Conservation (phyloP, 2,113 vertebrate genomes). For the Tympanuchus pallidicinctus region DNA sequence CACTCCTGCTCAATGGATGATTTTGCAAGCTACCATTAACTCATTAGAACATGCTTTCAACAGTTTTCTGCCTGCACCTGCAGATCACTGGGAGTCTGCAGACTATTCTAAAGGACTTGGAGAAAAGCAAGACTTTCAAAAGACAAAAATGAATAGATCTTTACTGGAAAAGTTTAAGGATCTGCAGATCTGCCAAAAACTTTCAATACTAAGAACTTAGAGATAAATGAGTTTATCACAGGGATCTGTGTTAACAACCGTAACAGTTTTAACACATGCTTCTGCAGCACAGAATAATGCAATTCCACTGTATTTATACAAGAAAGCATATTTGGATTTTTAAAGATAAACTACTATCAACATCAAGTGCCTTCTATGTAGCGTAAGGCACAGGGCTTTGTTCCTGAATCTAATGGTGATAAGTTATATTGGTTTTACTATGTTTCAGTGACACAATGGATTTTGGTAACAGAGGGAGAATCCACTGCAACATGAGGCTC, state of each 20-base stretch:
- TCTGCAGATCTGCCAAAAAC: neutral
- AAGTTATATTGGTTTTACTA: constrained; percentile 37
- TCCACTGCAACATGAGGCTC: constrained; percentile 68
- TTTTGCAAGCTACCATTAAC: neutral
- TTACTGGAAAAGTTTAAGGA: neutral
- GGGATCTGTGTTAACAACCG: neutral
- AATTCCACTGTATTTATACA: neutral
- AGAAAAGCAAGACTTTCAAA: neutral
- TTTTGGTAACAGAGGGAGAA: constrained; percentile 61
- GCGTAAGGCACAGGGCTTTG: neutral
- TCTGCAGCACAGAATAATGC: neutral
- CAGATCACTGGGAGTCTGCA: neutral
- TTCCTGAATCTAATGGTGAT: neutral
- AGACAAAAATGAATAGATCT: neutral
- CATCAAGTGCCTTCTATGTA: neutral
- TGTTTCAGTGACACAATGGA: constrained; percentile 76
- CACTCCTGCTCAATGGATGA: neutral
- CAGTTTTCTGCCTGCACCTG: neutral
- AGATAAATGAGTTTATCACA: neutral
- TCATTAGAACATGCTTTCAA: neutral
- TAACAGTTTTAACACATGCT: neutral
- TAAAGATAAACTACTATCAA: neutral
- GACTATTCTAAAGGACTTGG: neutral
- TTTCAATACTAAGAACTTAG: neutral
- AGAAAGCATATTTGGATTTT: neutral